Base-by-base conservation (phyloP, 2,888 invertebrate species). In the Chloromyia formosa region DNA sequence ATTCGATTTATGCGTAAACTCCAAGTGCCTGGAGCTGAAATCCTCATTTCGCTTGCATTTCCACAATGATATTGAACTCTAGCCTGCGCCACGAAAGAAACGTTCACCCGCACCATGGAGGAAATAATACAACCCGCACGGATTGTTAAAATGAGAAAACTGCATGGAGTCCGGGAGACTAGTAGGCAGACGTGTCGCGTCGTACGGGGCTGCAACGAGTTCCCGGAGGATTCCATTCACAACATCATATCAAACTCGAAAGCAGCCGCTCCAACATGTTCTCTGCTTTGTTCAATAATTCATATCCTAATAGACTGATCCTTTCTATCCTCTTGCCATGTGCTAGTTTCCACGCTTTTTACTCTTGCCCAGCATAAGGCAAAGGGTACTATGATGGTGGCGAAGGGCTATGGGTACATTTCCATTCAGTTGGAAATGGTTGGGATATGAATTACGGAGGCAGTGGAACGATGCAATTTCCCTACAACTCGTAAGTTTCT, bases 221-320 rank as follows among this genome's bases (percentile, higher is more conserved):
- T 62, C 35, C 16, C 62, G 40, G 62, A 62, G 35, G n/a, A 40
- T 40, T 18, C 40, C 14, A 18, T 62, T 40, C 40, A 35, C 16
- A 18, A 10, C 40, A 49, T 35, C 10, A 18, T 42, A 62, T 35
- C 35, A 62, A 35, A 62, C 62, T 35, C 62, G 62, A 62, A 62
- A 40, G 18, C 35, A 40, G 16, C 18, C 42, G 20, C 23, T 60
- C n/a, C 16, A 12, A n/a, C 62, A 42, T 7, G 14, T 42, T 40
- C 23, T 2, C 23, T 68, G 27, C 27, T 69, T 69, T 45, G 54
- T 69, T 69, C 35, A 18, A 69, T 69, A 69, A 69, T 69, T 69
- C 69, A 69, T 69, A 69, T 22, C 22, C 54, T 69, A n/a, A 7
- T 53, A 69, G 56, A 54, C 56, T 69, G 23, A 54, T 69, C 35